These are phyloP conservation scores for Pelmatolapia mariae DNA, from an alignment of 2,113 vertebrate genomes.

Conservation along the genomic window DNA sequence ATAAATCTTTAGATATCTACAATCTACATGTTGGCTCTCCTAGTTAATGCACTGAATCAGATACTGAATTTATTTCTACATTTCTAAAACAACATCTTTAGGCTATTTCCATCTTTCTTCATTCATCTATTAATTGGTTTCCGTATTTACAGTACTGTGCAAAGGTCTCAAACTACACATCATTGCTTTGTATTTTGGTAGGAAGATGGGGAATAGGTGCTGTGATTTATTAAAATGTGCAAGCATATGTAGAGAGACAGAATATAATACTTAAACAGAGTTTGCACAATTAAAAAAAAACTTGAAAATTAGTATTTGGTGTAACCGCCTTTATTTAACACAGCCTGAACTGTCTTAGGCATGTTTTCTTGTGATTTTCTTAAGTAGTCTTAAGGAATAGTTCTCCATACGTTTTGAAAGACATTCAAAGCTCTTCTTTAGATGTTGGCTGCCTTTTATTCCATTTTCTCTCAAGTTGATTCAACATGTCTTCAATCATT, in stretches of 20 bases:
- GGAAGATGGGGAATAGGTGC: not conserved
- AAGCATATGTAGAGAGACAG: not conserved
- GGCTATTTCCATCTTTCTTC: not conserved
- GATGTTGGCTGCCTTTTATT: not conserved
- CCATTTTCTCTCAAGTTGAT: not conserved
- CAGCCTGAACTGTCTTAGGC: not conserved
- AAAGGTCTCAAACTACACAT: not conserved
- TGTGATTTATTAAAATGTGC: not conserved
- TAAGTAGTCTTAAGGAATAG: not conserved
- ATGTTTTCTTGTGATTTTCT: not conserved
- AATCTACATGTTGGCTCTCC: not conserved
- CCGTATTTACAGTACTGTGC: not conserved
- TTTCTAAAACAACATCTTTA: not conserved
- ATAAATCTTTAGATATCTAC: not conserved
- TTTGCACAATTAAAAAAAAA: not conserved
- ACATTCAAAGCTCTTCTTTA: not conserved
- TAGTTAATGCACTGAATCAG: not conserved
- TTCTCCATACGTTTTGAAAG: not conserved
- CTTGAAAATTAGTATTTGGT: not conserved
- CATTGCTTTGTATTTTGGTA: not conserved
- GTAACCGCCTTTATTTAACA: rapidly evolving
- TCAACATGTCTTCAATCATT: not conserved
- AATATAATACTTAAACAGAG: not conserved
- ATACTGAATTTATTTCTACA: not conserved
- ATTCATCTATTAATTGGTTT: not conserved